Evolutionary conservation across 2,113 vertebrate genomes (phyloP).

Genomic region (Nothobranchius kuhntae): DNA sequence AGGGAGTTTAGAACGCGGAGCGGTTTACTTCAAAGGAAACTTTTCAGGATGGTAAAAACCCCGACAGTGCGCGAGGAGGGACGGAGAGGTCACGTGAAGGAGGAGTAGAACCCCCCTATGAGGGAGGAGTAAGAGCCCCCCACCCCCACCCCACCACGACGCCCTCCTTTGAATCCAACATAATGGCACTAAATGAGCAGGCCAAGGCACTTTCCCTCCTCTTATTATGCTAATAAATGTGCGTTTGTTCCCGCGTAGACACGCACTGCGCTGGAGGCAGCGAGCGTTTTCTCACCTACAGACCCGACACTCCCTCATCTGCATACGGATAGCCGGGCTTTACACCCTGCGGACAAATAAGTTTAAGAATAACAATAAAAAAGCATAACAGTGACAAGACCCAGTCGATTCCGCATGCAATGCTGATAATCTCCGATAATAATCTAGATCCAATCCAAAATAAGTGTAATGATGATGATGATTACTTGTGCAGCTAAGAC

Average conservation of each 20-base stretch:
- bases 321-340: constrained; percentile 31
- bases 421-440: too few species aligned
- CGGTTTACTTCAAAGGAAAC: constrained; percentile 37
- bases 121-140: not conserved
- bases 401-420: too few species aligned
- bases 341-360: not conserved
- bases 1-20: constrained; percentile 37
- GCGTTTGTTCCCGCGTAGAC: constrained; percentile 19
- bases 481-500: too few species aligned
- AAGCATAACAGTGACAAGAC: too few species aligned
- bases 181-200: constrained; percentile 27
- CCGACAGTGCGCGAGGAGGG: not conserved
- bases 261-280: constrained; percentile 22
- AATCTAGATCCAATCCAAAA: too few species aligned
- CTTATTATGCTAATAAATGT: constrained; percentile 63
- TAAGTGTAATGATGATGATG: too few species aligned
- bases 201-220: constrained; percentile 27
- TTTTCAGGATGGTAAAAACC: constrained; percentile 4
- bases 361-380: not conserved
- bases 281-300: constrained; percentile 23
- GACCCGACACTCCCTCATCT: constrained; percentile 8
- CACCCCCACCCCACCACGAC: not conserved
- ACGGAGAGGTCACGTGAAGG: constrained; percentile 10
- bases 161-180: constrained; percentile 16
- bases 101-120: too few species aligned